Conservation (phyloP, 2,797 vertebrate species). For the Dryobates pubescens region DNA sequence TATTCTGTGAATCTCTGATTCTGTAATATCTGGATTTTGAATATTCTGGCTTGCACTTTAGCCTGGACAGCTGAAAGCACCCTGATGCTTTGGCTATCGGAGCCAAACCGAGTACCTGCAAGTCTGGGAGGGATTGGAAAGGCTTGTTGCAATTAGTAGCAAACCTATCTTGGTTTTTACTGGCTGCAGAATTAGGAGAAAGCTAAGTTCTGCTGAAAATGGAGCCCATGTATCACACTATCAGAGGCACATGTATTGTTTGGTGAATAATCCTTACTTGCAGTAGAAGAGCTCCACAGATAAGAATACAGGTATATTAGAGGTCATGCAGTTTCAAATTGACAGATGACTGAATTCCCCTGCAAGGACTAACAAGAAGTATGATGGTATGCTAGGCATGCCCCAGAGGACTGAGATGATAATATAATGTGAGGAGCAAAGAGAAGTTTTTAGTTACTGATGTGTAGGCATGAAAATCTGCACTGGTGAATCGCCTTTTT, state of each 20-base stretch:
- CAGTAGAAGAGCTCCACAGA: neutral
- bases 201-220: neutral
- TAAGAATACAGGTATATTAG: neutral
- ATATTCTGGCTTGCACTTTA: neutral
- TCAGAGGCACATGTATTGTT: neutral
- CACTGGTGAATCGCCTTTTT: slow-evolving; percentile 16
- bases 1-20: too few species aligned
- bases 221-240: neutral
- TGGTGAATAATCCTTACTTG: neutral
- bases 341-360: neutral
- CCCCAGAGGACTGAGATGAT: neutral
- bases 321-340: neutral
- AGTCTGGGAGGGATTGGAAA: neutral
- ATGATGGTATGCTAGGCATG: neutral
- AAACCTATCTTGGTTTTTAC: neutral
- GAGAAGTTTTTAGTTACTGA: neutral
- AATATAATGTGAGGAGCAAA: neutral
- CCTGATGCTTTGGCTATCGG: neutral
- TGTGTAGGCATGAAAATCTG: neutral
- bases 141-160: neutral
- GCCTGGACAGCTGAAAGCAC: neutral
- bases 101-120: neutral
- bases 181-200: neutral
- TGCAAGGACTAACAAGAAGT: neutral
- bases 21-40: neutral